Percentiles rank a stretch among this genome's conserved stretches.
phyloP scores from a whole-genome alignment of 2,888 invertebrate species.

The Stenodema calcarata region DNA sequence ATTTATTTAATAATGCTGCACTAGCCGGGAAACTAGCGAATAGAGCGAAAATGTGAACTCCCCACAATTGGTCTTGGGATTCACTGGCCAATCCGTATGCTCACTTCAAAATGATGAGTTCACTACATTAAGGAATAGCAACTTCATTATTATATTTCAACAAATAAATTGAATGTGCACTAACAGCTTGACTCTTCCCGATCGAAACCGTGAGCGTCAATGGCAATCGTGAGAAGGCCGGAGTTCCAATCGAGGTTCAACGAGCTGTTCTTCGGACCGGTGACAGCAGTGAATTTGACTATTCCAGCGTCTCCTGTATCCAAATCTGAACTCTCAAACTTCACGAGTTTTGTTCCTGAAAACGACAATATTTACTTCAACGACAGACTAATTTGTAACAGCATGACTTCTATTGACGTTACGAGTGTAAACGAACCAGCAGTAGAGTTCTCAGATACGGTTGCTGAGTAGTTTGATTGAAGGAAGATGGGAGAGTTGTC shows the following conservation, averaged over 20 bases:
- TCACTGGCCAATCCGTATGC: no score
- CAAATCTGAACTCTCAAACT: slow-evolving; percentile 73
- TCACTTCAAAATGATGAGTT: no score
- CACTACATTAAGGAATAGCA: no score
- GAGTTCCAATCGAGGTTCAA: slow-evolving; percentile 78
- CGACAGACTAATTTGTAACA: background rate
- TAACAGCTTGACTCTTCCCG: slow-evolving; percentile 75
- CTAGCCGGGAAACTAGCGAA: no score
- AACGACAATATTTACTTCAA: background rate
- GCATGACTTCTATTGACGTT: background rate
- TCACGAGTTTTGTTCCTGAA: slow-evolving; percentile 65
- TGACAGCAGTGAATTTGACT: slow-evolving; percentile 78
- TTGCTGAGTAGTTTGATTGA: slow-evolving; percentile 74
- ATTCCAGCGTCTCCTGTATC: slow-evolving; percentile 81
- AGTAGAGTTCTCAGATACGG: slow-evolving; percentile 81
- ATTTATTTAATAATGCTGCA: no score
- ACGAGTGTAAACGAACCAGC: slow-evolving; percentile 59
- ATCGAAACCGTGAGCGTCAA: slow-evolving; percentile 79
- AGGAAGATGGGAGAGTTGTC: slow-evolving; percentile 86
- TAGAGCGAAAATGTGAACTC: no score
- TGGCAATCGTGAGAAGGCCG: slow-evolving; percentile 81
- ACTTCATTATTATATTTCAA: background rate
- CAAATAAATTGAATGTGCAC: slow-evolving; percentile 52
- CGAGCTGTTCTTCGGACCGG: slow-evolving; percentile 79
- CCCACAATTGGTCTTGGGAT: no score